Percentiles rank a stretch among this genome's conserved stretches.
Evolutionary conservation across 1,140 invertebrate species (phyloP).

Genomic region (Drosophila seguyi): DNA sequence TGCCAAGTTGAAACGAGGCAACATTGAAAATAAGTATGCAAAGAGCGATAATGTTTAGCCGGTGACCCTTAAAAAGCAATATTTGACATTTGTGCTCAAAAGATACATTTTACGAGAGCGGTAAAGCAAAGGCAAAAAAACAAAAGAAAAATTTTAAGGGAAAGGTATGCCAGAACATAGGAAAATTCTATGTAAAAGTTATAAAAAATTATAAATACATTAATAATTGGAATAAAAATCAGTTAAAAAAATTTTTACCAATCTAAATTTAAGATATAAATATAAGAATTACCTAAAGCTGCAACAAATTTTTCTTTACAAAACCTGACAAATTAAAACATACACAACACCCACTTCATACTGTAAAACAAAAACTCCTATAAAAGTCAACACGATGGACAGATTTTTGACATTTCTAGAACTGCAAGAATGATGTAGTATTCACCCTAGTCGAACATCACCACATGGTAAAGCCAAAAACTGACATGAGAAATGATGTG

Average conservation of each 20-base stretch:
- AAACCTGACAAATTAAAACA: neutral
- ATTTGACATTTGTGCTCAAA: constrained; percentile 83
- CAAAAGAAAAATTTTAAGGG: neutral
- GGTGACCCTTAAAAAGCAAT: constrained; percentile 81
- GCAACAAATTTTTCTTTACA: no score
- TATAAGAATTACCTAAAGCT: neutral
- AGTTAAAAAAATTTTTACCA: neutral
- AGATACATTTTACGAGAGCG: constrained; percentile 61
- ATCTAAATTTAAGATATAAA: neutral
- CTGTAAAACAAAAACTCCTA: neutral
- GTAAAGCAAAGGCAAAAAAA: constrained; percentile 6
- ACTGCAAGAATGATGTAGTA: constrained; percentile 19
- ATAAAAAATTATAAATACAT: neutral
- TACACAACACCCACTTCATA: neutral
- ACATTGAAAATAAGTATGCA: constrained; percentile 57
- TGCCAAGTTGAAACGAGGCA: constrained; percentile 40
- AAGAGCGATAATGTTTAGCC: constrained; percentile 61
- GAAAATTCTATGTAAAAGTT: neutral
- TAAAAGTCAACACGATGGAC: neutral
- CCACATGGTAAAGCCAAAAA: constrained; percentile 7
- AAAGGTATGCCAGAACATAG: constrained; percentile 16
- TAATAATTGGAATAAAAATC: neutral
- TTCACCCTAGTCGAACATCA: neutral
- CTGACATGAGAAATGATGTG: constrained; percentile 19
- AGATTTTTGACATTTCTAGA: constrained; percentile 3